Conservation (phyloP, 2,797 vertebrate species). For the Miichthys miiuy region DNA sequence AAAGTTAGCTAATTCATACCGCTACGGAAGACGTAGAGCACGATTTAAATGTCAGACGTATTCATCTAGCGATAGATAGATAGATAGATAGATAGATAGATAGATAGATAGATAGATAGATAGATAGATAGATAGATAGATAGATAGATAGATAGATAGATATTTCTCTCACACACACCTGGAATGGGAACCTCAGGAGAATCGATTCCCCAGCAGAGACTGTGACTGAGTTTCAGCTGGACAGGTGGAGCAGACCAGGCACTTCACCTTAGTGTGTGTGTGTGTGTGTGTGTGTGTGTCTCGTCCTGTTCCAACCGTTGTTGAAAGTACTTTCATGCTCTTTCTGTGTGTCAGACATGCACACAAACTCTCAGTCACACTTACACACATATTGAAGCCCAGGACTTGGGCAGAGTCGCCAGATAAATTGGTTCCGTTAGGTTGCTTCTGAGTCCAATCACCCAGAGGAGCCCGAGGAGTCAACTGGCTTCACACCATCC, state of each 20-base stretch:
- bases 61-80: neutral
- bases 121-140: neutral
- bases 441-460: slow-evolving; percentile 58
- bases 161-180: slow-evolving; percentile 17
- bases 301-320: slow-evolving; percentile 27
- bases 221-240: slow-evolving; percentile 60
- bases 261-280: slow-evolving; percentile 23
- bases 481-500: slow-evolving; percentile 49
- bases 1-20: too few relatives aligned
- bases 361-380: slow-evolving; percentile 8
- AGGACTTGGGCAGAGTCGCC: slow-evolving; percentile 14
- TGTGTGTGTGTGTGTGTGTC: slow-evolving; percentile 16
- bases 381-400: neutral
- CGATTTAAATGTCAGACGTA: too few relatives aligned
- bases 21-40: too few relatives aligned
- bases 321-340: slow-evolving; percentile 67
- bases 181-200: slow-evolving; percentile 48
- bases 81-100: neutral
- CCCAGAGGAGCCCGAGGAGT: slow-evolving; percentile 38
- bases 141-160: neutral
- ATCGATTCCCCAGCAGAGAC: slow-evolving; percentile 70
- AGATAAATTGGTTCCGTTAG: slow-evolving; percentile 74
- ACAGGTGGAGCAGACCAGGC: slow-evolving; percentile 34
- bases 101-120: slow-evolving; percentile 1
- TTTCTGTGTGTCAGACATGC: slow-evolving; percentile 23